Base-by-base conservation (phyloP, 2,797 vertebrate species). In the Hippoglossus hippoglossus region DNA sequence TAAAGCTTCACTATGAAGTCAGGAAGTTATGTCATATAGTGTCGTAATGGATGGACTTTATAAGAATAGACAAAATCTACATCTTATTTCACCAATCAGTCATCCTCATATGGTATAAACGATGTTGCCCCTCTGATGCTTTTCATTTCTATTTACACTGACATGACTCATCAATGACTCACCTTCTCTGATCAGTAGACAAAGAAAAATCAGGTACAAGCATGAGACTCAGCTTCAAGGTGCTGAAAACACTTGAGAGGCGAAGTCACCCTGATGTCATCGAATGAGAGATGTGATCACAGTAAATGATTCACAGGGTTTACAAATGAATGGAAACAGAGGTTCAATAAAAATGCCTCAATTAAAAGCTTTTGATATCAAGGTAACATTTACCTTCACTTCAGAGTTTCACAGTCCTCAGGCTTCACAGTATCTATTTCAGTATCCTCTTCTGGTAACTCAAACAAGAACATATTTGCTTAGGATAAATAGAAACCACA, bases 311-410 rank as follows among this genome's bases (percentile, higher is more conserved):
- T 19, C 36, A 25, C 2, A 19, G n/a, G 18, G 3, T 36, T 73
- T 71, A 41, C 49, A 82, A 86, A 84, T 5, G 9, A 6, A 58
- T 39, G 21, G 21, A 16, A 69, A 65, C 52, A 28, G 28, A 47
- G 19, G 25, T 46, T 41, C 25, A 61, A 73, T 57, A 73, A 62
- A 80, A 81, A 56, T 52, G 21, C 12, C 12, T 39, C 51, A 47
- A 3, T 22, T 0, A 47, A 54, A 63, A 39, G n/a, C 10, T 49
- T 12, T 6, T 67, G 24, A 49, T 56, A 49, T 52, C 19, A 9
- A 21, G 2, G 4, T 59, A 54, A 60, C 6, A 18, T 56, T 19
- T n/a, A 56, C 18, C 10, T 44, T 61, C 22, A n/a, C 6, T 31
- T 55, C 16, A 50, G 8, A 3, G 22, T 61, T 53, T 18, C n/a